Evolutionary conservation across 2,888 invertebrate genomes (phyloP), one percentile per base, ranked within the genome.

Genomic region (Hoplodrina ambigua): DNA sequence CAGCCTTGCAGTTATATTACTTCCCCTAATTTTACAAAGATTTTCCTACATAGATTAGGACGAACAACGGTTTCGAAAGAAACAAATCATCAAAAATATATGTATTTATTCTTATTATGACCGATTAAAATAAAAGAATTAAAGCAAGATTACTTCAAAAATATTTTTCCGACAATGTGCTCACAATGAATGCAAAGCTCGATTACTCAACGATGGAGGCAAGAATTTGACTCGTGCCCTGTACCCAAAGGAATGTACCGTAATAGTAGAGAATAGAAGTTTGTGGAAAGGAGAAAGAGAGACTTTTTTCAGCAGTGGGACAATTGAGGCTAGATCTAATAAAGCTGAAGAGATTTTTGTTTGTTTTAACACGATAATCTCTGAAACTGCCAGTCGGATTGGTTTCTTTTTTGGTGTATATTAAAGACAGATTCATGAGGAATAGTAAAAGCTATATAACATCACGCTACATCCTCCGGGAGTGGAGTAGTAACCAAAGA

Each of bases 41-140:
- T 82, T 82, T 82, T 80, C 80, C 75, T 75, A 46, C 66, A 30
- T n/a, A 82, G 82, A 82, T 82, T 62, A 74, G n/a, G 20, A 73
- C 30, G 49, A 15, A 53, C 61, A 70, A 58, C 52, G 6, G 17
- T 44, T 72, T 66, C 44, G 4, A 72, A 41, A 10, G 20, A 19
- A 70, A 8, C 37, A 63, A 50, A 65, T 65, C 33, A 65, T n/a
- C 10, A 11, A 70, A 46, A 10, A 41, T 13, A 11, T 50, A 65
- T 44, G 37, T 20, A 54, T 58, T 57, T 65, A 72, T 54, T 54
- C 20, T 41, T 50, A 60, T n/a, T 52, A 8, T 11, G 5, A 13
- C 15, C 5, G n/a, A 50, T 49, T 11, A 41, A 41, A 41, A 41
- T 41, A 41, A 41, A 5, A 46, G 4, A 17, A 5, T 17, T 0